phyloP scores from a whole-genome alignment of 2,113 vertebrate genomes.

The Emberiza fucata region DNA sequence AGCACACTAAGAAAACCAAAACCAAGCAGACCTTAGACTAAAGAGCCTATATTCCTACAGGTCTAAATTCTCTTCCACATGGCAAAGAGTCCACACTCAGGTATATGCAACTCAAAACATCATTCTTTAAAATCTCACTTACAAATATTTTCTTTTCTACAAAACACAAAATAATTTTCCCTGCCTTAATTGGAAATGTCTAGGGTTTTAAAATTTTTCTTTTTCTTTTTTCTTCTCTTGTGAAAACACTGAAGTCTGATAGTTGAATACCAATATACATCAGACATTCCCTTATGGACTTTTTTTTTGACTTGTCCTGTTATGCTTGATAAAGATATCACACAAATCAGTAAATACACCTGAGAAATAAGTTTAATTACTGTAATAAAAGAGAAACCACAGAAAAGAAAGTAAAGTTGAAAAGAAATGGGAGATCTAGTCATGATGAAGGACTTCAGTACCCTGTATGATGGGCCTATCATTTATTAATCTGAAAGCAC shows the following conservation, averaged over 20 bases:
- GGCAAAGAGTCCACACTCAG: too few relatives aligned
- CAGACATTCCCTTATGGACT: background rate
- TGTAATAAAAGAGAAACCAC: background rate
- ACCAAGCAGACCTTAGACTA: background rate
- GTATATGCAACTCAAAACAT: background rate
- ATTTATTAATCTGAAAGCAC: background rate
- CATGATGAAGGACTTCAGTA: background rate
- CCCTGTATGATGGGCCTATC: background rate
- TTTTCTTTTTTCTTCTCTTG: fast-evolving
- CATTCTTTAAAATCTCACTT: background rate
- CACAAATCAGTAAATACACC: background rate
- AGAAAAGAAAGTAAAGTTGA: background rate
- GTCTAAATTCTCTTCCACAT: background rate
- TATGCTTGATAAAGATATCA: background rate
- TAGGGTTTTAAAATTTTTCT: fast-evolving
- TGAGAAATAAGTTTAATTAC: background rate
- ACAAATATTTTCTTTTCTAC: background rate
- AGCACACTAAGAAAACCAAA: background rate
- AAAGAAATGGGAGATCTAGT: background rate
- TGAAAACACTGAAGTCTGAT: background rate
- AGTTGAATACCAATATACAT: background rate
- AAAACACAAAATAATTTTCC: background rate
- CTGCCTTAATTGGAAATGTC: background rate
- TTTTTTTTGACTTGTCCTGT: background rate
- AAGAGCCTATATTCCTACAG: background rate